Percentiles rank a stretch among this genome's conserved stretches.
Evolutionary conservation across 2,113 vertebrate genomes (phyloP).

Genomic region (Hydropotes inermis): DNA sequence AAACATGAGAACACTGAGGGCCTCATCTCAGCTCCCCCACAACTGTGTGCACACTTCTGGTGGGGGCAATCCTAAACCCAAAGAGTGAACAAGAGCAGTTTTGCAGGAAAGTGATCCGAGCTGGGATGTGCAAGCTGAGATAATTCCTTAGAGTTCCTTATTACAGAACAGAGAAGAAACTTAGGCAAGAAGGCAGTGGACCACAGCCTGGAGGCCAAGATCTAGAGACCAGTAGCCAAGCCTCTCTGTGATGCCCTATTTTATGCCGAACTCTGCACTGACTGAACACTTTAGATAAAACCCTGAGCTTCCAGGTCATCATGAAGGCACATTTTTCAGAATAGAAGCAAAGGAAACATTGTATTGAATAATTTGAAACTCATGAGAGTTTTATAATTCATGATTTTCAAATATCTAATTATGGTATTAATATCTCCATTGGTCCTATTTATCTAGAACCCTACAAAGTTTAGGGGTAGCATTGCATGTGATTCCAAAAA

Average conservation of each 20-base stretch:
- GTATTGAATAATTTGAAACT: not conserved
- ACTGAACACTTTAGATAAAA: not conserved
- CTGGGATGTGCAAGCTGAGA: not conserved
- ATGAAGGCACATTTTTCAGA: not conserved
- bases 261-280: not conserved
- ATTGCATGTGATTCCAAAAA: not conserved
- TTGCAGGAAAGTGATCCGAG: not conserved
- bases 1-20: not conserved
- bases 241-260: not conserved
- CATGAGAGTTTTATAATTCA: not conserved
- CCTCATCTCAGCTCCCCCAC: not conserved
- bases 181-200: not conserved
- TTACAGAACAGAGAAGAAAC: not conserved
- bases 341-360: not conserved
- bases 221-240: not conserved
- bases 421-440: not conserved
- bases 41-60: fast-evolving
- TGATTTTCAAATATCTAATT: not conserved
- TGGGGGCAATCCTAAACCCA: not conserved
- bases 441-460: not conserved
- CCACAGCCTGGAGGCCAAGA: not conserved
- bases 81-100: not conserved
- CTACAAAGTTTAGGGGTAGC: fast-evolving
- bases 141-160: no score
- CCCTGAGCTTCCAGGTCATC: not conserved